A percentile compares a stretch with the other conserved stretches of the same genome.
These are phyloP conservation scores for Xiphophorus couchianus DNA, from an alignment of 2,113 vertebrate genomes.

Conservation along the genomic window DNA sequence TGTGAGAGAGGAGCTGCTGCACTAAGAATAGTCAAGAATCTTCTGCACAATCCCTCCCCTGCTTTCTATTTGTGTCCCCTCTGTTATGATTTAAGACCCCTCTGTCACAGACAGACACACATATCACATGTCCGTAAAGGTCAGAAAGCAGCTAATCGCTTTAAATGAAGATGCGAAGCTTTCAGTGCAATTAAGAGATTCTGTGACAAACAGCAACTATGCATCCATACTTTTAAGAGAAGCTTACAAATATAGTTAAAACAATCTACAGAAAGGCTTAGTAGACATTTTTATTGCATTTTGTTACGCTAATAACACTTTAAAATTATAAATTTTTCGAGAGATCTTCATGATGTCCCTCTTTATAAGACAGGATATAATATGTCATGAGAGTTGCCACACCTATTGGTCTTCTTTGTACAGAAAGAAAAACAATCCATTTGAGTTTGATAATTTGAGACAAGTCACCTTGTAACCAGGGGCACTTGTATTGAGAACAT, in stretches of 20 bases:
- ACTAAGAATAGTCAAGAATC: slow-evolving; percentile 58
- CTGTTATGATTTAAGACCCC: slow-evolving; percentile 54
- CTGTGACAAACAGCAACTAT: background rate
- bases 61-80: slow-evolving; percentile 39
- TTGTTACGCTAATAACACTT: background rate
- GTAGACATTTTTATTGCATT: background rate
- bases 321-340: background rate
- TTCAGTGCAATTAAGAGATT: background rate
- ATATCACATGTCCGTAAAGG: background rate
- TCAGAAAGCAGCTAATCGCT: slow-evolving; percentile 7
- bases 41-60: slow-evolving; percentile 8
- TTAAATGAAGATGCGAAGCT: background rate
- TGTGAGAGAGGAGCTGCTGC: slow-evolving; percentile 11
- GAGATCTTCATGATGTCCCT: background rate
- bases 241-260: background rate
- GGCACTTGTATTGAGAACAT: background rate
- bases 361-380: background rate
- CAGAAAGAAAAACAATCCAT: background rate
- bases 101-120: background rate
- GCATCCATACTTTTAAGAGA: background rate
- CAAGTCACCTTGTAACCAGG: background rate
- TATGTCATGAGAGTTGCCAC: background rate
- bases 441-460: background rate
- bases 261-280: background rate
- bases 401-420: background rate